These are phyloP conservation scores for Drosophila simulans DNA, from an alignment of 1,140 invertebrate species.

Conservation along the genomic window DNA sequence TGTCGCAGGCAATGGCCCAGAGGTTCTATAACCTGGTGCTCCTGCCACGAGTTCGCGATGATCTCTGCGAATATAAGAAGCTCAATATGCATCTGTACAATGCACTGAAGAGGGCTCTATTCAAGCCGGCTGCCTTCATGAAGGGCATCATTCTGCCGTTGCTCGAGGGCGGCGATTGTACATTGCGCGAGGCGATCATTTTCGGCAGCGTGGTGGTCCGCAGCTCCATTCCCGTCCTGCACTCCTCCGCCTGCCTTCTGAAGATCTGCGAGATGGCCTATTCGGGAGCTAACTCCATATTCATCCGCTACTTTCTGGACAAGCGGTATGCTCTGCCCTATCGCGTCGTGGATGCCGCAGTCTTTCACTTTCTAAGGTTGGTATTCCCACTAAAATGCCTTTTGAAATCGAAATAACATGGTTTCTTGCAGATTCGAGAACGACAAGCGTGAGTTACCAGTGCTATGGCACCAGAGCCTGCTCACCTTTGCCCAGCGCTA, in stretches of 20 bases:
- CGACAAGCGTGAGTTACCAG: conserved; percentile 94
- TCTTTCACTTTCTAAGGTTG: conserved; percentile 94
- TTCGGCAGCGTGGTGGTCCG: conserved; percentile 95
- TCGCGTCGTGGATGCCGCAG: conserved; percentile 97
- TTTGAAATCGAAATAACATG: conserved; percentile 3
- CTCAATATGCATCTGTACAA: conserved; percentile 99
- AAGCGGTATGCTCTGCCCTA: conserved; percentile 99
- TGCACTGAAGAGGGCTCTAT: conserved; percentile 96
- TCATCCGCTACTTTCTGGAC: conserved; percentile 97
- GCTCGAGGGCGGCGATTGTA: conserved; percentile 96
- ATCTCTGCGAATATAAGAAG: conserved; percentile 97
- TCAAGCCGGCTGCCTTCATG: conserved; percentile 99
- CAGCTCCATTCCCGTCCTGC: conserved; percentile 97
- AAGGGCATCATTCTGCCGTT: conserved; percentile 97
- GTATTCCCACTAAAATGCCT: conserved; percentile 73
- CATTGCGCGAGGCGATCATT: conserved; percentile 97
- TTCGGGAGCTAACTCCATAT: conserved; percentile 98
- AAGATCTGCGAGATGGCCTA: conserved; percentile 99
- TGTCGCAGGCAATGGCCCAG: conserved; percentile 98
- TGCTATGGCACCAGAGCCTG: conserved; percentile 98
- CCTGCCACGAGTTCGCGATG: conserved; percentile 96
- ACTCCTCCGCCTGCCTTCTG: conserved; percentile 97
- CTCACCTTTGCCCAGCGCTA: conserved; percentile 98
- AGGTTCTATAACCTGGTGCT: conserved; percentile 97
- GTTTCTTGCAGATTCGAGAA: conserved; percentile 89